A percentile compares a stretch with the other conserved stretches of the same genome.
These are phyloP conservation scores for Scotopteryx bipunctaria DNA, from an alignment of 2,888 invertebrate species.

Conservation along the genomic window DNA sequence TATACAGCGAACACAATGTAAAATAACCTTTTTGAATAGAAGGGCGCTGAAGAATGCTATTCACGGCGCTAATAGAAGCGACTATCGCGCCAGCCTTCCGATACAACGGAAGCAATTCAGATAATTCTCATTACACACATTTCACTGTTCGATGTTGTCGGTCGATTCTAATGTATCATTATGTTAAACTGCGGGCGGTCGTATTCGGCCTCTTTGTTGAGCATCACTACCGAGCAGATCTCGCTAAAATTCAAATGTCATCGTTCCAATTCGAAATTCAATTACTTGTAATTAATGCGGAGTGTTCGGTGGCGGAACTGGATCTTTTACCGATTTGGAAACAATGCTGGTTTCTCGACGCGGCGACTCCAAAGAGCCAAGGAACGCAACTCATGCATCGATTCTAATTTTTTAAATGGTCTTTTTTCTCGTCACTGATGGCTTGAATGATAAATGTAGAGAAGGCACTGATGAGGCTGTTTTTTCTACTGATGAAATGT, in stretches of 20 bases:
- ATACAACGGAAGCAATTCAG: constrained; percentile 79
- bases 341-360: constrained; percentile 57
- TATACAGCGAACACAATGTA: constrained; percentile 71
- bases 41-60: constrained; percentile 73
- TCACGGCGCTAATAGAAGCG: constrained; percentile 69
- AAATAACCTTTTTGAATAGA: constrained; percentile 72
- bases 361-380: constrained; percentile 63
- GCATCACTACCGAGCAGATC: constrained; percentile 75
- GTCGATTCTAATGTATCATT: constrained; percentile 74
- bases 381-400: constrained; percentile 63
- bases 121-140: constrained; percentile 83
- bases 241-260: constrained; percentile 85
- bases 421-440: constrained; percentile 54
- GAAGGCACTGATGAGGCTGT: constrained; percentile 14
- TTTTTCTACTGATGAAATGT: constrained; percentile 16
- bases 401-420: constrained; percentile 47
- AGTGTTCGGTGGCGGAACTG: constrained; percentile 72
- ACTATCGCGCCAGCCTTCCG: constrained; percentile 68
- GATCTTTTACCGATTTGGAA: constrained; percentile 74
- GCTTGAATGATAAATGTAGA: constrained; percentile 46
- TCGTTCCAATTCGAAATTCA: constrained; percentile 87
- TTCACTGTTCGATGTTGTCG: constrained; percentile 75
- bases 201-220: constrained; percentile 73
- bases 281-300: constrained; percentile 85
- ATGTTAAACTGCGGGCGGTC: constrained; percentile 75